Base-by-base conservation (phyloP, 35 echinoderm and acorn worm genomes). In the Apostichopus japonicus region DNA sequence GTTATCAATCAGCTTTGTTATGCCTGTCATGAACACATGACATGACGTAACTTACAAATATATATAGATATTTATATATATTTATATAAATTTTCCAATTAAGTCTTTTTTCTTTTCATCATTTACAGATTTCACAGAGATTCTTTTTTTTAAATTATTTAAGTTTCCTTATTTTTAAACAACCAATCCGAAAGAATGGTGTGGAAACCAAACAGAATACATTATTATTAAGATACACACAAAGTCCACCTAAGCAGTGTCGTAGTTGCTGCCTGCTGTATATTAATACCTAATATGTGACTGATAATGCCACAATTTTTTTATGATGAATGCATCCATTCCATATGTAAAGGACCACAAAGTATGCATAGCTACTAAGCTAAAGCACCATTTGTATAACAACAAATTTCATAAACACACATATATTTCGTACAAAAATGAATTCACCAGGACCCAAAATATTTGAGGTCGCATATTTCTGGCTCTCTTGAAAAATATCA, bases 51-150 rank as follows among this genome's bases (percentile, higher is more conserved):
- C 11, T 57, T 84, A 84, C 81, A 84, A 84, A 84, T 84, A 84
- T 84, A 84, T 84, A 82, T 83, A 84, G 61, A 84, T 84, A 84
- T 84, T 58, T 84, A 62, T 84, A 82, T 83, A 84, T 84, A 84
- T 84, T 55, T 83, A 84, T 84, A 84, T 84, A 84, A 84, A 84
- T 84, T 58, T 57, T 84, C 81, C 81, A 84, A 84, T 84, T 84
- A 84, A 84, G 81, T 84, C 33, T 44, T 44, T 58, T 15, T 75
- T 21, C 71, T 84, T 84, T 84, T 84, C 11, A 24, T 84, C 81
- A 84, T 84, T 22, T 84, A 84, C 81, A 84, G 81, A 84, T 84
- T 58, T 84, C 81, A 84, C 81, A 84, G 81, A 44, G 33, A 44
- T 44, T 44, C 33, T 44, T 44, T 21, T 57, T 57, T 23, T 75